phyloP scores from a whole-genome alignment of 1,140 invertebrate genomes.

The Ylistrum balloti region DNA sequence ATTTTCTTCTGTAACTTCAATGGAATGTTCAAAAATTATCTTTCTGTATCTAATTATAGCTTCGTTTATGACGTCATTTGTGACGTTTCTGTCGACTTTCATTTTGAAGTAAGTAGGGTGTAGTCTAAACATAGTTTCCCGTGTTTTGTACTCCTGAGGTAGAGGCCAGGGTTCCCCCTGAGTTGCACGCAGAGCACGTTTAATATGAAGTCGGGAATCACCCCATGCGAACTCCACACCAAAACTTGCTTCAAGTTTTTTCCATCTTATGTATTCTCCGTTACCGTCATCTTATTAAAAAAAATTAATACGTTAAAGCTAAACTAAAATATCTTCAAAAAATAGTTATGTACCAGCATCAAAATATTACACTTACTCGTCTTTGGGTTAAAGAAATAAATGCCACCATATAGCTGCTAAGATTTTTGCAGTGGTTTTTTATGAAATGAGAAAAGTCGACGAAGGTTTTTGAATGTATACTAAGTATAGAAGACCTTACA shows the following conservation, averaged over 20 bases:
- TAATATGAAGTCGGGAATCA: not conserved
- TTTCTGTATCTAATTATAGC: constrained; percentile 84
- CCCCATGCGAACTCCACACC: constrained; percentile 6
- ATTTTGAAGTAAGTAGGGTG: constrained; percentile 58
- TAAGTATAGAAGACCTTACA: too few relatives aligned
- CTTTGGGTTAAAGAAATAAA: too few relatives aligned
- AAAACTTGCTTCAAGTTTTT: not conserved
- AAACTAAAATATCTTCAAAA: too few relatives aligned
- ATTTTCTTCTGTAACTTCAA: constrained; percentile 62
- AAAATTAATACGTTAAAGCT: not conserved
- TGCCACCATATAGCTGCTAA: too few relatives aligned
- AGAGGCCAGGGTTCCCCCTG: constrained; percentile 69
- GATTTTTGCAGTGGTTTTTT: too few relatives aligned
- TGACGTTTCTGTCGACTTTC: constrained; percentile 69
- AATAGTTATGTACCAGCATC: too few relatives aligned
- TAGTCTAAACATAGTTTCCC: constrained; percentile 55
- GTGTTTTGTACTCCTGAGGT: constrained; percentile 66
- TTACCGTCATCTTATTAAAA: not conserved
- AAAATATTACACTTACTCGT: too few relatives aligned
- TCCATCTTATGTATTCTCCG: constrained; percentile 18
- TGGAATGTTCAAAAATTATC: constrained; percentile 76
- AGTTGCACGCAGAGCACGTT: constrained; percentile 56
- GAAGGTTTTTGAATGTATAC: too few relatives aligned
- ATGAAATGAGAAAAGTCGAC: too few relatives aligned
- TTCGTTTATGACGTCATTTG: constrained; percentile 84